Percentiles rank a stretch among this genome's conserved stretches.
Evolutionary conservation across 1,140 invertebrate genomes (phyloP).

Genomic region (Idris sp.): DNA sequence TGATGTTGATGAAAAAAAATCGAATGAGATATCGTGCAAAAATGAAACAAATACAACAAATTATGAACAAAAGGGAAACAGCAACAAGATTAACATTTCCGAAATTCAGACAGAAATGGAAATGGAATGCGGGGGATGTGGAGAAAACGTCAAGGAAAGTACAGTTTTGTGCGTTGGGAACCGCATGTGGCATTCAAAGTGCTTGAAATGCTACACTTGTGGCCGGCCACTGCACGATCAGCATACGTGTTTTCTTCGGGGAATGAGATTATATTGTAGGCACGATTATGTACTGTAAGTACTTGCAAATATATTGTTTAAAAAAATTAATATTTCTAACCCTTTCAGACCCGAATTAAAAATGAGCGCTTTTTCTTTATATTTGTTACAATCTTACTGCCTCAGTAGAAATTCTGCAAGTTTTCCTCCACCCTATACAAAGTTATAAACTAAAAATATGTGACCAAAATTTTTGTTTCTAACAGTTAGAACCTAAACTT

Average conservation of each 20-base stretch:
- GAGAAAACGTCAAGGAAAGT: slow-evolving; percentile 73
- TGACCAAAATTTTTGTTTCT: no score
- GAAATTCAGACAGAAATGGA: slow-evolving; percentile 63
- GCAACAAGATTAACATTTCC: slow-evolving; percentile 61
- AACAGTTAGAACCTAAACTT: no score
- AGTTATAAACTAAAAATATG: no score
- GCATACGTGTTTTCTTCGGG: slow-evolving; percentile 75
- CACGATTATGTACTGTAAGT: slow-evolving; percentile 77
- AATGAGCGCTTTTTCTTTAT: no score
- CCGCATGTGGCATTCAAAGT: slow-evolving; percentile 76
- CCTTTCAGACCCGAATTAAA: no score
- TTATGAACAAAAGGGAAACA: slow-evolving; percentile 64
- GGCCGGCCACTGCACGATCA: slow-evolving; percentile 74
- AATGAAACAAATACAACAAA: slow-evolving; percentile 47
- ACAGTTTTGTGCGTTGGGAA: slow-evolving; percentile 75
- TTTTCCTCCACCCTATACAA: no score
- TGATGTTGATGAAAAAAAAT: slow-evolving; percentile 67
- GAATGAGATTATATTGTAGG: slow-evolving; percentile 74
- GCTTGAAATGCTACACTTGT: slow-evolving; percentile 75
- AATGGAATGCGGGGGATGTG: slow-evolving; percentile 77
- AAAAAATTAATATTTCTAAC: background rate
- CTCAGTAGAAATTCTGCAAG: no score
- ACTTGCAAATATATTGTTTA: background rate
- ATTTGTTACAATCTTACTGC: no score
- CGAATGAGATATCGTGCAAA: slow-evolving; percentile 48